A percentile compares a stretch with the other conserved stretches of the same genome.
These are phyloP conservation scores for Microcebus griseorufus DNA, from an alignment of 2,113 vertebrate species.

Conservation along the genomic window DNA sequence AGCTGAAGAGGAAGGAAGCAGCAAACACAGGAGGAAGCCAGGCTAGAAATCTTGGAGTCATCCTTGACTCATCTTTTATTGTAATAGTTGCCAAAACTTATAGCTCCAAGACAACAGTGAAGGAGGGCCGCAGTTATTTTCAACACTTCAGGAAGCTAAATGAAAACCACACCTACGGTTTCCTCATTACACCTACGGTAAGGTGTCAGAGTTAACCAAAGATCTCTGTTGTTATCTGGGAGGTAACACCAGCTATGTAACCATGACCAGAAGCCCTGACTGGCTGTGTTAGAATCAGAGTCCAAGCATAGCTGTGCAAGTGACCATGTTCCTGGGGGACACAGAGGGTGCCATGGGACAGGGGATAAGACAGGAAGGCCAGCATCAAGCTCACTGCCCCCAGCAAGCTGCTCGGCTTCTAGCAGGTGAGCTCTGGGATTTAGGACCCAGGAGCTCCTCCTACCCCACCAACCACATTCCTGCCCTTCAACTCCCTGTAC, in stretches of 20 bases:
- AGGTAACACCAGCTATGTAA: background rate
- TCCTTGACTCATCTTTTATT: background rate
- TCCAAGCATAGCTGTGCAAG: background rate
- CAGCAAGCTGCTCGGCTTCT: no score
- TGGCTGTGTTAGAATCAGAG: background rate
- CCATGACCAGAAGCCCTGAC: background rate
- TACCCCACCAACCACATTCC: no score
- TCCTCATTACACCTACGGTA: no score
- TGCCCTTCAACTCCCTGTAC: no score
- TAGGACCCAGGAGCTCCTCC: no score
- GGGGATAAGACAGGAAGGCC: background rate
- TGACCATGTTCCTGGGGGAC: slow-evolving; percentile 45
- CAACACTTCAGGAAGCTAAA: background rate
- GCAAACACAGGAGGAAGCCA: background rate
- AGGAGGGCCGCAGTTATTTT: background rate
- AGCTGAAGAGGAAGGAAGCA: background rate
- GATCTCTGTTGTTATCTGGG: background rate
- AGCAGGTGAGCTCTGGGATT: no score
- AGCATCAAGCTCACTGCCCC: background rate
- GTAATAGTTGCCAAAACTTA: background rate
- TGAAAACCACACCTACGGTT: background rate
- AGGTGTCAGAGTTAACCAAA: background rate
- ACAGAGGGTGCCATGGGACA: slow-evolving; percentile 11
- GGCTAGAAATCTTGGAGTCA: background rate
- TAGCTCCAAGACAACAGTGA: background rate